These are phyloP conservation scores for Chalcis sispes DNA, from an alignment of 2,888 invertebrate species.

Conservation along the genomic window DNA sequence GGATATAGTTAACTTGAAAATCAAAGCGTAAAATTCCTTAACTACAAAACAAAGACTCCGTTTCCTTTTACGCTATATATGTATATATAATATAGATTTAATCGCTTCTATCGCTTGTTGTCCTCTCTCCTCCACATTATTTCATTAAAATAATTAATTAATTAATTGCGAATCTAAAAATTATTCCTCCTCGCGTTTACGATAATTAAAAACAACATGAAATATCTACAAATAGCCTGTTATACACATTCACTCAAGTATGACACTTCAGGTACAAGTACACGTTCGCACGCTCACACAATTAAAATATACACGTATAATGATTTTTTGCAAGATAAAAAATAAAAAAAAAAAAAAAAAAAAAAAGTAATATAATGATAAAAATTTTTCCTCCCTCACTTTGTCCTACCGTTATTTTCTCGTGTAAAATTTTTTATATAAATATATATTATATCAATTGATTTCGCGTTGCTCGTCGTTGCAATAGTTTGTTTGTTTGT, in stretches of 20 bases:
- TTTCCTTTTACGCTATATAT: no score
- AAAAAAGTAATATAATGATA: no score
- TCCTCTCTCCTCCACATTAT: neutral
- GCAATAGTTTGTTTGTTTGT: neutral
- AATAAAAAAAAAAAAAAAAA: no score
- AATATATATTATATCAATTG: conserved; percentile 26
- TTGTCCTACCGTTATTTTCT: neutral
- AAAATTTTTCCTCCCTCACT: neutral
- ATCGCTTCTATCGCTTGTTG: neutral
- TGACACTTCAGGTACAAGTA: conserved; percentile 53
- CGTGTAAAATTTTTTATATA: conserved; percentile 28
- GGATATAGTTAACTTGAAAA: conserved; percentile 38
- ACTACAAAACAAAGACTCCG: conserved; percentile 29
- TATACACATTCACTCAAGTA: conserved; percentile 40
- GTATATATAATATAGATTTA: neutral
- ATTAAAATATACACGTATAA: conserved; percentile 17
- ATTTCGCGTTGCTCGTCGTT: conserved; percentile 35
- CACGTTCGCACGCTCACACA: conserved; percentile 33
- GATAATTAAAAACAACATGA: conserved; percentile 32
- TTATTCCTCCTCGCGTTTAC: conserved; percentile 20
- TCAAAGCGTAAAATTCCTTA: conserved; percentile 45
- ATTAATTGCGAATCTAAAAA: conserved; percentile 31
- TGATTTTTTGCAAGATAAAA: no score
- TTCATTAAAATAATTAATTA: neutral
- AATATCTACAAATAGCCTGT: conserved; percentile 40